A percentile compares a stretch with the other conserved stretches of the same genome.
Conservation (phyloP, 2,113 vertebrate genomes). For the Callopanchax toddi region DNA sequence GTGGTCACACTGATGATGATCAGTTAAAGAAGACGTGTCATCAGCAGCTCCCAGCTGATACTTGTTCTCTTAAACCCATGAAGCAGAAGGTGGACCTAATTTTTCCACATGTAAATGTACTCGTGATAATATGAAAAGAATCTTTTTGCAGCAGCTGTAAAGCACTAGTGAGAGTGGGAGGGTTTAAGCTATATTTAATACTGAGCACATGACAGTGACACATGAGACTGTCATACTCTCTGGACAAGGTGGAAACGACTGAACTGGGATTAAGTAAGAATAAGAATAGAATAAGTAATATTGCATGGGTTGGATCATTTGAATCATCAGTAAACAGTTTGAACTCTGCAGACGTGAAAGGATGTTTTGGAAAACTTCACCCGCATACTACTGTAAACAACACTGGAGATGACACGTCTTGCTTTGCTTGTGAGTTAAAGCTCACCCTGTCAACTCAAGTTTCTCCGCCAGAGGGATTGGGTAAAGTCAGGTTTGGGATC, state of each 20-base stretch:
- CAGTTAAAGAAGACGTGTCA: too few relatives aligned
- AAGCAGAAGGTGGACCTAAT: too few relatives aligned
- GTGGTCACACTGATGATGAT: too few relatives aligned
- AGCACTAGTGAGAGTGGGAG: neutral
- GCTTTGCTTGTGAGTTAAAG: constrained; percentile 3
- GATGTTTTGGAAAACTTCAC: constrained; percentile 25
- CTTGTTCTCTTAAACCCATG: too few relatives aligned
- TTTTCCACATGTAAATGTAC: neutral
- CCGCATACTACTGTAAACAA: constrained; percentile 30
- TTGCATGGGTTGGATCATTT: neutral
- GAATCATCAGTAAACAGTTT: neutral
- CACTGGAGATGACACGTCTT: constrained; percentile 1
- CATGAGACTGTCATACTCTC: neutral
- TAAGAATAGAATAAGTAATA: too few relatives aligned
- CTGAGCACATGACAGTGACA: constrained; percentile 15
- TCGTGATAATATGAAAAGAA: neutral
- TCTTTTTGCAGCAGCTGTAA: neutral
- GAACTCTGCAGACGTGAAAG: neutral
- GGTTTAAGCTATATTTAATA: neutral
- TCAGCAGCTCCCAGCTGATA: too few relatives aligned
- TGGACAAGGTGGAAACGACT: neutral
- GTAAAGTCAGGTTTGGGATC: constrained; percentile 2
- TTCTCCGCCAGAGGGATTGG: constrained; percentile 19
- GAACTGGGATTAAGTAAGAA: neutral
- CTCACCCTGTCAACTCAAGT: constrained; percentile 39